These are phyloP conservation scores for Tenthredo scrophulariae DNA, from an alignment of 2,888 invertebrate genomes.

Conservation along the genomic window DNA sequence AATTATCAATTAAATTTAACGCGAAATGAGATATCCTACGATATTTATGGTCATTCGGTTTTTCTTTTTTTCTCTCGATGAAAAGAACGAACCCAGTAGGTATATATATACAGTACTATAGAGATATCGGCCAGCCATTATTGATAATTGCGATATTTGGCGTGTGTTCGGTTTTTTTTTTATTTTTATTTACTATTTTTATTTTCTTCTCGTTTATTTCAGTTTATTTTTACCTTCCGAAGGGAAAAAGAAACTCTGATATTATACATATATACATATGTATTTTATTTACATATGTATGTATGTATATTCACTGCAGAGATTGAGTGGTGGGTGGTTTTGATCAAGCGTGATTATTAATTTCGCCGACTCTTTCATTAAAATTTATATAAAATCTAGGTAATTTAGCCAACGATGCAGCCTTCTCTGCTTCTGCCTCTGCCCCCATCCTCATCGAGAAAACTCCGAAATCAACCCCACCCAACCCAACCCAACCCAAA, in stretches of 20 bases:
- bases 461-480: background rate
- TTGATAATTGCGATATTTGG: conserved; percentile 12
- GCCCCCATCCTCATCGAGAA: background rate
- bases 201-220: background rate
- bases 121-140: conserved; percentile 10
- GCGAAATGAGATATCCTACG: background rate
- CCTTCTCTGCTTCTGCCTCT: background rate
- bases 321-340: background rate
- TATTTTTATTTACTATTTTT: background rate
- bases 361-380: background rate
- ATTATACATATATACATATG: background rate
- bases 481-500: background rate
- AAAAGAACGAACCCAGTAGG: background rate
- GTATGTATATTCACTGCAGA: background rate
- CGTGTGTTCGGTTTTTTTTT: background rate
- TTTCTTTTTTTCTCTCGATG: background rate
- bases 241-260: background rate
- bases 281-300: background rate
- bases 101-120: too few species aligned
- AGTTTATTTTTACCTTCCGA: background rate
- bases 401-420: background rate
- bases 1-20: background rate
- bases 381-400: conserved; percentile 3
- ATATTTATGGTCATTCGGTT: background rate
- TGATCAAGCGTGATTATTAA: conserved; percentile 11